Base-by-base conservation (phyloP, 2,113 vertebrate genomes). In the Piaya cayana region DNA sequence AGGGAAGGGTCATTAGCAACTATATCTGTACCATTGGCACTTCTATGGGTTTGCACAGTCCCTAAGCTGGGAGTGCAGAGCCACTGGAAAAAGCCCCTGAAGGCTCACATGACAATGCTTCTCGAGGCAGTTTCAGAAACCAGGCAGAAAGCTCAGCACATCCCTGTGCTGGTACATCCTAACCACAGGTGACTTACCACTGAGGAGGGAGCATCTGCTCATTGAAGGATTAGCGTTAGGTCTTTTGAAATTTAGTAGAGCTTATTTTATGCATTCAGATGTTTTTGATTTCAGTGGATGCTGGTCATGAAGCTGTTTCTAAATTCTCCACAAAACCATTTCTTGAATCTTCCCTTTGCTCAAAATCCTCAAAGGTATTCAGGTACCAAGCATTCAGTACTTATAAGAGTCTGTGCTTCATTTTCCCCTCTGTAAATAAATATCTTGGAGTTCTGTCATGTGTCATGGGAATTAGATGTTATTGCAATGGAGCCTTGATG, bases 401-500 rank as follows among this genome's bases (percentile, higher is more conserved):
- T 64, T 56, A 10, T 5, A 4, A 58, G 22, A 22, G 11, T 30
- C 53, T 49, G 6, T 39, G 60, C 15, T 30, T 86, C 3, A 0
- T 30, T 58, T 71, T 39, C 18, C 3, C 32, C 50, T 30, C 4
- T 37, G 15, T 43, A 64, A 86, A 88, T 26, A 68, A 55, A 47
- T 5, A 10, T 30, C 36, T 63, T 18, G 6, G 17, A 43, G 32
- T 56, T 65, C 68, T 87, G 30, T 23, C 43, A 8, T 11, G 26
- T 18, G 5, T 12, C 19, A 15, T 32, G 50, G 39, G 29, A 92
- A 13, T 49, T 50, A 30, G 49, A 34, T 4, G 11, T 16, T 53
- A 52, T 0, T n/a, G 30, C 26, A 45, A 10, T 13, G 53, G 30
- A 65, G 15, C 5, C 7, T 14, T 15, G 0, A 2, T n/a, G 12